Conservation (phyloP, 2,888 invertebrate genomes). For the Apotomis betuletana region DNA sequence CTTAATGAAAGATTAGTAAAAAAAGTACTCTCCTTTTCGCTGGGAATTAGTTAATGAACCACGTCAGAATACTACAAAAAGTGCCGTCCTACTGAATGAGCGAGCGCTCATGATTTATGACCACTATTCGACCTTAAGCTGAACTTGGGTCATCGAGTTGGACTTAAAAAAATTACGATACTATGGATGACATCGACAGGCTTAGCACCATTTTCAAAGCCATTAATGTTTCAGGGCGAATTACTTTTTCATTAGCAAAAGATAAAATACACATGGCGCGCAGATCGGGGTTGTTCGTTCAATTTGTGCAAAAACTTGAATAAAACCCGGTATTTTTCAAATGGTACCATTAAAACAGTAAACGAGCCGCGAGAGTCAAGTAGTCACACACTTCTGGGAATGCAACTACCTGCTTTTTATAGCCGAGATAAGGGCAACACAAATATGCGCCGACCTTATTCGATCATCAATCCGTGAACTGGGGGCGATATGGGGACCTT, state of each 20-base stretch:
- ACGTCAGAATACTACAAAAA: slow-evolving; percentile 22
- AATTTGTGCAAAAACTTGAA: slow-evolving; percentile 60
- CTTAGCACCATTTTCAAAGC: slow-evolving; percentile 24
- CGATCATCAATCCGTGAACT: slow-evolving; percentile 61
- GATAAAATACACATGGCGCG: slow-evolving; percentile 54
- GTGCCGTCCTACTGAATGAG: slow-evolving; percentile 21
- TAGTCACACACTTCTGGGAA: slow-evolving; percentile 71
- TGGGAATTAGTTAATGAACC: slow-evolving; percentile 38
- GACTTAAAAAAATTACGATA: slow-evolving; percentile 23
- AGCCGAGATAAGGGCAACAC: slow-evolving; percentile 66
- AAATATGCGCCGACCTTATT: slow-evolving; percentile 70
- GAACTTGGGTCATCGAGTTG: slow-evolving; percentile 22
- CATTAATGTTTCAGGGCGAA: slow-evolving; percentile 28
- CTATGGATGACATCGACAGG: slow-evolving; percentile 4
- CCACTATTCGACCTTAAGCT: slow-evolving; percentile 14
- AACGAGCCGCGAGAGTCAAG: slow-evolving; percentile 57
- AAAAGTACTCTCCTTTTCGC: slow-evolving; percentile 35
- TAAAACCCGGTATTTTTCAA: slow-evolving; percentile 50
- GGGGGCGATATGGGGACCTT: slow-evolving; percentile 58
- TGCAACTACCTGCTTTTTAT: slow-evolving; percentile 80
- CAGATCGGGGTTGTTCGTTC: slow-evolving; percentile 50
- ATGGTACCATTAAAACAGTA: slow-evolving; percentile 61
- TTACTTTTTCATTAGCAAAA: slow-evolving; percentile 35
- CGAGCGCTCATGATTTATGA: slow-evolving; percentile 15
- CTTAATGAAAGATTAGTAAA: slow-evolving; percentile 31